Conservation (phyloP, 2,113 vertebrate species). For the Eupsittula cactorum region DNA sequence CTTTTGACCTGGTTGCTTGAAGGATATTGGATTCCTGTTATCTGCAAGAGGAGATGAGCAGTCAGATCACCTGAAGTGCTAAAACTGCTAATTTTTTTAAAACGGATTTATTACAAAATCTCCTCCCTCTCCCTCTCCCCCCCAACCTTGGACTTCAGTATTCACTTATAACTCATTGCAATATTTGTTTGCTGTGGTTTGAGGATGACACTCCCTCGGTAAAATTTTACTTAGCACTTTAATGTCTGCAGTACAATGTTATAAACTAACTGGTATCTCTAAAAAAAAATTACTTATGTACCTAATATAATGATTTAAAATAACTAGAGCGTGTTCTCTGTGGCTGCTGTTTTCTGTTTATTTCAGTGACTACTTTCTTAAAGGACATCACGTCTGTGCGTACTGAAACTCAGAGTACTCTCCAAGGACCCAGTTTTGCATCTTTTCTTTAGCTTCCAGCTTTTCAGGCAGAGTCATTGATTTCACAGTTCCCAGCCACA, state of each 20-base stretch:
- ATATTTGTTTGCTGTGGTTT: not conserved
- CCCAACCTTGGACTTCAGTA: not conserved
- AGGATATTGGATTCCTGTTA: constrained; percentile 50
- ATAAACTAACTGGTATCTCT: not conserved
- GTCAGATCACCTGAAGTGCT: constrained; percentile 14
- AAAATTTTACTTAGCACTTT: not conserved
- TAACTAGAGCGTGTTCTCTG: not conserved
- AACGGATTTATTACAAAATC: not conserved
- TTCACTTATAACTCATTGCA: not conserved
- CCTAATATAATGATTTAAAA: not conserved
- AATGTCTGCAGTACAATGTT: not conserved
- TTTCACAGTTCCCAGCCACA: not conserved
- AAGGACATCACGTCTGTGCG: not conserved
- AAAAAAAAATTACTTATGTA: not conserved
- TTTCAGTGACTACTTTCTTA: not conserved
- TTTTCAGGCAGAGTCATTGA: not conserved
- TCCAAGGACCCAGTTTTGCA: not conserved
- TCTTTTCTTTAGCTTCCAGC: not conserved
- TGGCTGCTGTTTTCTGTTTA: not conserved
- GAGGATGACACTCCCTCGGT: not conserved
- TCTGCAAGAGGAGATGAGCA: constrained; percentile 46
- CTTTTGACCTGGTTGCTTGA: constrained; percentile 53
- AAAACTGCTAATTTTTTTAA: constrained; percentile 20
- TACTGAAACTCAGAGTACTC: not conserved
- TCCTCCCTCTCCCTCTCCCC: not conserved